These are phyloP conservation scores for Cyprinus carpio DNA, from an alignment of 2,113 vertebrate species.

Conservation along the genomic window DNA sequence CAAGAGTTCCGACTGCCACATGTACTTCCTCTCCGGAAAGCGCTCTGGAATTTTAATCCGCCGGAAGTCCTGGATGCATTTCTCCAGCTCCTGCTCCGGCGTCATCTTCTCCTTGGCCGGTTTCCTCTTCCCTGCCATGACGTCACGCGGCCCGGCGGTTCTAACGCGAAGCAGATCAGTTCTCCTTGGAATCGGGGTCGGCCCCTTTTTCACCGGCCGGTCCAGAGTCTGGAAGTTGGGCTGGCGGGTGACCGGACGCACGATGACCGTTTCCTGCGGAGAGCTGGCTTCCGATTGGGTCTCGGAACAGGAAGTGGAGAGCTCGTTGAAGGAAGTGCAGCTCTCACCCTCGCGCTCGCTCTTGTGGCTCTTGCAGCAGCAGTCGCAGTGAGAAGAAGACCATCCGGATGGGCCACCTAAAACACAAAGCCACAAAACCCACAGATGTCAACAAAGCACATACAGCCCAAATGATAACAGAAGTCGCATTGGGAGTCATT, in stretches of 20 bases:
- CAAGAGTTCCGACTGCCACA: slow-evolving; percentile 97
- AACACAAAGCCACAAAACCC: slow-evolving; percentile 44
- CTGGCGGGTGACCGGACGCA: slow-evolving; percentile 85
- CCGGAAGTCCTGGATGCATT: slow-evolving; percentile 97
- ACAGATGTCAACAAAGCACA: slow-evolving; percentile 25
- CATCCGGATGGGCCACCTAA: slow-evolving; percentile 86
- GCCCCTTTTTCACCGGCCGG: slow-evolving; percentile 86
- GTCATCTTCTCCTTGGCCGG: slow-evolving; percentile 92
- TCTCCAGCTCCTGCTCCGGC: slow-evolving; percentile 94
- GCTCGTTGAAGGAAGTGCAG: slow-evolving; percentile 94
- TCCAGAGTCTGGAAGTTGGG: slow-evolving; percentile 93
- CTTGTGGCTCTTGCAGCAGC: slow-evolving; percentile 96
- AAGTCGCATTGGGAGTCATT: not conserved
- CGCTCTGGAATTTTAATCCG: slow-evolving; percentile 95
- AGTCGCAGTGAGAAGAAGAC: slow-evolving; percentile 92
- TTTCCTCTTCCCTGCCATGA: slow-evolving; percentile 87
- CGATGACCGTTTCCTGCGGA: slow-evolving; percentile 94
- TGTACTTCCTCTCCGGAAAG: slow-evolving; percentile 94
- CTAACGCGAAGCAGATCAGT: slow-evolving; percentile 93
- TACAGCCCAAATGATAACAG: not conserved
- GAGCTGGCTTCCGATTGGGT: slow-evolving; percentile 97
- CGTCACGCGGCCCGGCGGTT: slow-evolving; percentile 86
- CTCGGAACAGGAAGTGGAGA: slow-evolving; percentile 96
- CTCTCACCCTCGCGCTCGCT: slow-evolving; percentile 94
- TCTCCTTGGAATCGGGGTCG: slow-evolving; percentile 86